Base-by-base conservation (phyloP, 2,797 vertebrate genomes). In the Girardinus metallicus region DNA sequence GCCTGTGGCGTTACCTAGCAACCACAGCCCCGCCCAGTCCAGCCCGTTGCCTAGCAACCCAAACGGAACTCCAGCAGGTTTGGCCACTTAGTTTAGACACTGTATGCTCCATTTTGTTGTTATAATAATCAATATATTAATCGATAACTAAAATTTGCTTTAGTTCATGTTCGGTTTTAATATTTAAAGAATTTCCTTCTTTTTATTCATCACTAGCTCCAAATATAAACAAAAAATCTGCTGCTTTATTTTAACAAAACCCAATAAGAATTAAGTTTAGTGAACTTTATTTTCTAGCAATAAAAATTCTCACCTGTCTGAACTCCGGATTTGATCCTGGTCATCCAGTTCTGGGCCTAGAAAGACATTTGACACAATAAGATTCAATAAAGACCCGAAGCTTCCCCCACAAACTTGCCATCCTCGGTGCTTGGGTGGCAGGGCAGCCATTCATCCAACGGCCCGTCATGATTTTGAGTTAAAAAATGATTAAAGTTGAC, bases 231-330 rank as follows among this genome's bases (percentile, higher is more conserved):
- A 73, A 8, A 79, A 73, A 46, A 41, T 26, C 5, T 16, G 51
- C 10, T 31, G 55, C 34, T 75, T 75, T 26, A 5, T 21, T 75
- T 9, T 3, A 53, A 11, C 6, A 2, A 49, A 39, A 9, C 44
- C 0, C 11, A 23, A 8, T 55, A 16, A 79, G 26, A 23, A 57
- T 0, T 51, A 16, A 73, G 47, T 8, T 31, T 62, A 79, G 60
- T 21, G 15, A 21, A 26, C 2, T 43, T 5, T 13, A 75, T 31
- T 13, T 43, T 46, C 5, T 23, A 16, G 23, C 5, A 73, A 9
- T 41, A 0, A 44, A 74, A 51, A n/a, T 6, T 77, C 29, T 86
- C 73, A 95, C 95, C 79, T 82, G 47, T 79, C 77, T 77, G 84
- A 75, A 4, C 39, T 55, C 46, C 44, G 76, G 23, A 8, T 70